A percentile compares a stretch with the other conserved stretches of the same genome.
These are phyloP conservation scores for Metridium senile DNA, from an alignment of 92 coral and sea anemone species.

Conservation along the genomic window DNA sequence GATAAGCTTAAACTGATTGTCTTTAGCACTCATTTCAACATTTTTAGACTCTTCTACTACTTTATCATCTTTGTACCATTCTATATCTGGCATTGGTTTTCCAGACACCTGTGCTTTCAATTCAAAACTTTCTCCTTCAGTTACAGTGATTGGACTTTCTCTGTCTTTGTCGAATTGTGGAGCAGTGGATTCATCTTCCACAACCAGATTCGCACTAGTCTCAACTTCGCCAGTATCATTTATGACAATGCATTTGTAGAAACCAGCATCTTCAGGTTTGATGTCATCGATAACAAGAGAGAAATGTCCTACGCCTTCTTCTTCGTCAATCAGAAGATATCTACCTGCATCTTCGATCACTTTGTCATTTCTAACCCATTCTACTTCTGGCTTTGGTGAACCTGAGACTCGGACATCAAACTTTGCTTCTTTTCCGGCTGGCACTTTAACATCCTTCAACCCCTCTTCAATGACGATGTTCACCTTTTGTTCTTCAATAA, in stretches of 20 bases:
- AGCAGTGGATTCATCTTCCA: slow-evolving; percentile 57
- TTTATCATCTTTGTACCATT: slow-evolving; percentile 77
- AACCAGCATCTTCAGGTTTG: slow-evolving; percentile 77
- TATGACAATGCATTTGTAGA: slow-evolving; percentile 85
- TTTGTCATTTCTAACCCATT: slow-evolving; percentile 83
- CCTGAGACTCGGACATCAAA: slow-evolving; percentile 79
- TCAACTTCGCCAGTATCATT: slow-evolving; percentile 89
- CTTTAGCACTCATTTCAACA: slow-evolving; percentile 54
- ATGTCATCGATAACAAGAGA: slow-evolving; percentile 89
- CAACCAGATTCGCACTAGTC: slow-evolving; percentile 62
- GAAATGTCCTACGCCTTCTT: slow-evolving; percentile 77
- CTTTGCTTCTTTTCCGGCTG: slow-evolving; percentile 70
- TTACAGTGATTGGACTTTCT: slow-evolving; percentile 59
- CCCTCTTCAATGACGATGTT: slow-evolving; percentile 67
- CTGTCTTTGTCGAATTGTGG: slow-evolving; percentile 60
- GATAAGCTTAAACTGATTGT: slow-evolving; percentile 61
- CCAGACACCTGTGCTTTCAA: slow-evolving; percentile 60
- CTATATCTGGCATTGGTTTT: slow-evolving; percentile 71
- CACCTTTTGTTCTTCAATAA: slow-evolving; percentile 55
- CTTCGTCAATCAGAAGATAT: slow-evolving; percentile 77
- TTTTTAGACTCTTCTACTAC: slow-evolving; percentile 54
- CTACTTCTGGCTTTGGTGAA: slow-evolving; percentile 81
- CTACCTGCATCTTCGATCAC: slow-evolving; percentile 90
- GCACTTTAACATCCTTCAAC: slow-evolving; percentile 42
- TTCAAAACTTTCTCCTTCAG: slow-evolving; percentile 64